These are phyloP conservation scores for Chymomyza procnemis DNA, from an alignment of 2,888 invertebrate genomes.

Conservation along the genomic window DNA sequence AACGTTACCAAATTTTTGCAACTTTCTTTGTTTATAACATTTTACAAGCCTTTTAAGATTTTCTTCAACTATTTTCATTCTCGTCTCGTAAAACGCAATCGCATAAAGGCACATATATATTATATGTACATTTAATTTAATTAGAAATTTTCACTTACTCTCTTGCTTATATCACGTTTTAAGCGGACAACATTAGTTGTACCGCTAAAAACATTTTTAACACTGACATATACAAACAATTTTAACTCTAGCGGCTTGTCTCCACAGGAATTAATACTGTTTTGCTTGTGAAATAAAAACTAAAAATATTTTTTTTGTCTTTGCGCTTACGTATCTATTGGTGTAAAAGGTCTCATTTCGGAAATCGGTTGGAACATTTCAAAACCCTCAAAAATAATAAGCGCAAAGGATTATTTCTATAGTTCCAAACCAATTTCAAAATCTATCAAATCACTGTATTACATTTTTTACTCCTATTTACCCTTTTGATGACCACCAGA, in stretches of 20 bases:
- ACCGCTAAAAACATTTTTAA: constrained; percentile 23
- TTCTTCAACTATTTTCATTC: constrained; percentile 7
- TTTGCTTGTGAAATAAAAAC: neutral
- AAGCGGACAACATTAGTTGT: neutral
- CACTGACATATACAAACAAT: neutral
- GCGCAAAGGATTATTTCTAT: neutral
- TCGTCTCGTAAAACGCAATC: constrained; percentile 12
- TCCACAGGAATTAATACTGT: neutral
- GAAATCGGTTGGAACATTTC: constrained; percentile 36
- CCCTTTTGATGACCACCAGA: constrained; percentile 15
- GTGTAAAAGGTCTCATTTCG: constrained; percentile 20
- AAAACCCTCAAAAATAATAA: neutral
- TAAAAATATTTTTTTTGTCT: neutral
- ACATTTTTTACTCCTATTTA: no score
- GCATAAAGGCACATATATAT: constrained; percentile 15
- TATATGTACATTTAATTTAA: neutral
- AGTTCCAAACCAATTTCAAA: constrained; percentile 39
- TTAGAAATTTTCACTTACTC: constrained; percentile 12
- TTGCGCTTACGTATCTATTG: constrained; percentile 1
- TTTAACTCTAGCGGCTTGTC: neutral
- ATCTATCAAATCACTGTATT: constrained; percentile 20
- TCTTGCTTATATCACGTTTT: constrained; percentile 10
- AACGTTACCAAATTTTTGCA: constrained; percentile 49
- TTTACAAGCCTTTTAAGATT: constrained; percentile 37
- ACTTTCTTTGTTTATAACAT: constrained; percentile 8